phyloP scores from a whole-genome alignment of 2,888 invertebrate species.

The Dynastes tityus region DNA sequence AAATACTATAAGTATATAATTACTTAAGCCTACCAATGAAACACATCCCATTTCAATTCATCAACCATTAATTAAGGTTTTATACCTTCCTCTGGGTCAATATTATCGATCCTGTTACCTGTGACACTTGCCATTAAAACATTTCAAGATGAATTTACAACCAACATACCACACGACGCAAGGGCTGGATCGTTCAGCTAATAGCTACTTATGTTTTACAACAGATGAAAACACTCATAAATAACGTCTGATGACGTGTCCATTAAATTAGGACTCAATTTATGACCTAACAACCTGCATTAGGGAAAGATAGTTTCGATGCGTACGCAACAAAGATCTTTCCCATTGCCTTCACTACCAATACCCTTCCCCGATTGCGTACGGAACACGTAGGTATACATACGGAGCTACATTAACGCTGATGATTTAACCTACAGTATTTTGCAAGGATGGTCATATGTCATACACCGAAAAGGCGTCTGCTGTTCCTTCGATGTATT shows the following conservation, averaged over 20 bases:
- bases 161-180: conserved; percentile 56
- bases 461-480: conserved; percentile 54
- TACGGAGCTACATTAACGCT: conserved; percentile 49
- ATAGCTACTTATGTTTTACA: conserved; percentile 69
- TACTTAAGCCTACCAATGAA: no score
- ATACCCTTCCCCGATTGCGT: conserved; percentile 39
- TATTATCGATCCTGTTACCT: conserved; percentile 53
- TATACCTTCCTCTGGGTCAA: conserved; percentile 25
- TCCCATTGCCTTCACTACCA: conserved; percentile 1
- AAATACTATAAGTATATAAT: no score
- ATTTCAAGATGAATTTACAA: conserved; percentile 54
- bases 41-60: neutral
- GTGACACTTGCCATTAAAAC: conserved; percentile 59
- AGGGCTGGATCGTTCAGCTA: conserved; percentile 60
- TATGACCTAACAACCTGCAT: conserved; percentile 64
- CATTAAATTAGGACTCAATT: conserved; percentile 68
- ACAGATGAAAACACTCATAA: conserved; percentile 66
- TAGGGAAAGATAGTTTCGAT: conserved; percentile 63
- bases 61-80: conserved; percentile 17
- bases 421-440: conserved; percentile 58
- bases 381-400: conserved; percentile 28
- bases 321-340: conserved; percentile 23
- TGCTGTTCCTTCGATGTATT: conserved; percentile 48
- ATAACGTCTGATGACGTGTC: conserved; percentile 66
- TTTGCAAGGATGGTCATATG: conserved; percentile 54